These are phyloP conservation scores for Muscicapa adusta DNA, from an alignment of 2,113 vertebrate genomes.

Conservation along the genomic window DNA sequence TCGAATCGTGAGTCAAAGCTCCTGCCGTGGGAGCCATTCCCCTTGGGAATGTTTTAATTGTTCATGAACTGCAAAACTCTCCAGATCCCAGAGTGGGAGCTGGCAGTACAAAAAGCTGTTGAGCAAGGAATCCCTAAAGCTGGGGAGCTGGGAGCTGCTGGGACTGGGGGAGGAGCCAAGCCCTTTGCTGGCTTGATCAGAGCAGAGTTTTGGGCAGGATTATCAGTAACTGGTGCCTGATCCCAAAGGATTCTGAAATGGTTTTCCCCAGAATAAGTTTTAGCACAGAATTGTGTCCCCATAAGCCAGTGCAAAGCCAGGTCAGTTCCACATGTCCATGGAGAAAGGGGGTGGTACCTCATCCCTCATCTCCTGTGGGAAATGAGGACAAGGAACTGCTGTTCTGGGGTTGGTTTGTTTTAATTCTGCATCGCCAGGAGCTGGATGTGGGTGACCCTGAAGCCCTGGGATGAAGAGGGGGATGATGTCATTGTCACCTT, in stretches of 20 bases:
- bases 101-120: not conserved
- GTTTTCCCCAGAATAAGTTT: accelerated
- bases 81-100: accelerated
- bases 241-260: accelerated
- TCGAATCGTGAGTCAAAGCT: slow-evolving; percentile 87
- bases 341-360: accelerated
- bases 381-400: not conserved
- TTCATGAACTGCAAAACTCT: not conserved
- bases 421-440: accelerated
- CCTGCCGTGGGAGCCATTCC: accelerated
- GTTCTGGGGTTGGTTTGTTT: not conserved
- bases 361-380: not conserved
- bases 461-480: not conserved
- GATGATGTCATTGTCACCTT: not conserved
- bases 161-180: not conserved
- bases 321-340: accelerated
- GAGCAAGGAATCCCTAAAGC: no score
- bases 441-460: not conserved
- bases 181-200: accelerated
- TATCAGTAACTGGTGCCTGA: not conserved
- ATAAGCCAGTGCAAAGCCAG: not conserved
- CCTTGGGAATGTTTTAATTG: not conserved
- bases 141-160: not conserved
- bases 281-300: not conserved
- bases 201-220: not conserved